A percentile compares a stretch with the other conserved stretches of the same genome.
Evolutionary conservation across 2,797 vertebrate species (phyloP).

Genomic region (Microctenopoma stevenorrisi): DNA sequence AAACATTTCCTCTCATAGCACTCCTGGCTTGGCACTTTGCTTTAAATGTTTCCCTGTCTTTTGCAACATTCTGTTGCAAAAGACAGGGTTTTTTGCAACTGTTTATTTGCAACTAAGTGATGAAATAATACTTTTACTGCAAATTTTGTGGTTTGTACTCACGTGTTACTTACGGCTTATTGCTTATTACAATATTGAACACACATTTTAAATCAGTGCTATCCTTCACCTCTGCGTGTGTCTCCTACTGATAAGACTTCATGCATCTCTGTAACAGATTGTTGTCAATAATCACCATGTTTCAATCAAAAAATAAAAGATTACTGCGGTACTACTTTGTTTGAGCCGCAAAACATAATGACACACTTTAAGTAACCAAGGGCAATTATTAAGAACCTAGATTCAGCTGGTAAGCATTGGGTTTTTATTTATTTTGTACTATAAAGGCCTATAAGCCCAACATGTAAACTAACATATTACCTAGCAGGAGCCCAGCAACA

Average conservation of each 20-base stretch:
- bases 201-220: neutral
- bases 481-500: conserved; percentile 29
- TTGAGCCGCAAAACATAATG: neutral
- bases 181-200: neutral
- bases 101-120: too few species aligned
- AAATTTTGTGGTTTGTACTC: neutral
- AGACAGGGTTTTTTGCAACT: too few species aligned
- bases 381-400: neutral
- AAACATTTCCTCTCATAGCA: too few species aligned
- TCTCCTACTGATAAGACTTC: too few species aligned
- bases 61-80: too few species aligned
- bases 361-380: neutral
- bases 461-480: conserved; percentile 41
- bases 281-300: too few species aligned
- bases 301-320: too few species aligned
- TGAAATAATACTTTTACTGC: too few species aligned
- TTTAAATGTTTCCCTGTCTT: neutral
- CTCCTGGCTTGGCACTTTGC: too few species aligned
- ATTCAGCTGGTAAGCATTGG: neutral
- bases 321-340: neutral
- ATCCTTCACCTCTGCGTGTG: neutral
- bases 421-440: conserved; percentile 11
- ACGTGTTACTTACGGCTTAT: too few species aligned
- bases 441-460: neutral
- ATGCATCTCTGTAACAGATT: too few species aligned